Base-by-base conservation (phyloP, 2,888 invertebrate species). In the Carabus problematicus region DNA sequence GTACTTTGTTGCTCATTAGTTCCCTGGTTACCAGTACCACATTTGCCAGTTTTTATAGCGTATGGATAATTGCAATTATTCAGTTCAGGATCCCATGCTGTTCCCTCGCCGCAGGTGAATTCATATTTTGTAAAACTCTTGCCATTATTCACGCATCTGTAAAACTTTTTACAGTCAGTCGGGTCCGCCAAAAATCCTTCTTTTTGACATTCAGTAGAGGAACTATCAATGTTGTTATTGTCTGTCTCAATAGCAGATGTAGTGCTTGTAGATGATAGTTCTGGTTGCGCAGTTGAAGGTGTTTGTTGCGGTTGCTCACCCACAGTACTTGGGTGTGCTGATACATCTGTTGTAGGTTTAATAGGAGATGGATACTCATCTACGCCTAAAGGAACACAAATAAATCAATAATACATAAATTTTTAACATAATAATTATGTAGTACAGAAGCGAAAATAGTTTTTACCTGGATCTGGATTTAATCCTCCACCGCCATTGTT, bases 61-160 rank as follows among this genome's bases (percentile, higher is more conserved):
- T 19, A 52, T 16, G 52, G 85, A 78, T 92, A 87, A 79, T 93
- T 92, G 79, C 93, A 94, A 56, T 88, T 86, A 77, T 87, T 83
- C 69, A 87, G 81, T 61, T 84, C 82, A 69, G 87, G 85, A 81
- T 92, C 91, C 92, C 93, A 93, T 43, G 90, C 88, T 4, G 93
- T 93, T 61, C 91, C 92, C 62, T 89, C 86, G 2, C 88, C 90
- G 79, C 93, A 93, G 9, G 82, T 83, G 78, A 91, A 93, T 72
- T 91, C 88, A 77, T 90, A 89, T 80, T 86, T 88, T 58, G 82
- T 87, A 74, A 83, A 90, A 2, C 84, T 84, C 29, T 84, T 82
- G 0, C 86, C 88, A 76, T 87, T 84, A 70, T 84, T 83, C 14
- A 60, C 60, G 16, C 49, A 62, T 19, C 49, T 19, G 29, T 62